Evolutionary conservation across 2,888 invertebrate species (phyloP), one percentile per base, ranked within the genome.

Genomic region (Leptogaster cylindrica): DNA sequence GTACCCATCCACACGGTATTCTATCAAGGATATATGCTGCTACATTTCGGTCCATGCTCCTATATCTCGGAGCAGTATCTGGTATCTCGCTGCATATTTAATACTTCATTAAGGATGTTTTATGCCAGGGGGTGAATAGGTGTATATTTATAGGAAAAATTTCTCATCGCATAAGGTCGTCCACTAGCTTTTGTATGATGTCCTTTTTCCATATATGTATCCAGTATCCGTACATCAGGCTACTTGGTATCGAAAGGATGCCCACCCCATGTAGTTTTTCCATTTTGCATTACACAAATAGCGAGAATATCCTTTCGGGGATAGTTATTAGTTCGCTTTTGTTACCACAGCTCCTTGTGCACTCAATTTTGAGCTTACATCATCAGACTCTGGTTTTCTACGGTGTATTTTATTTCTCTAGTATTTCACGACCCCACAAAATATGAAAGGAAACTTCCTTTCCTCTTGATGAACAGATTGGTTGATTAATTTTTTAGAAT

Each of bases 101-200:
- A 65, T 65, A 65, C 65, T 65, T 65, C 65, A 65, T 65, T 65
- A 65, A 52, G 65, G 39, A 65, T 65, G 65, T 41, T 65, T 52
- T 41, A 65, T 65, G 65, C 65, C 18, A 14, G 18, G 20, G 50
- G 65, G 52, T 65, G 52, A 65, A 65, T 52, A 65, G 65, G 65
- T 65, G 65, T 65, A 27, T 65, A 52, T 41, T 64, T 61, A 61
- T 61, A 61, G 61, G 61, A 61, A 61, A 61, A 61, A 61, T 61
- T 61, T 18, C 61, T 61, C 61, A 61, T 61, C 27, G 41, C 27
- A 61, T 25, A 61, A 61, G 61, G 61, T 61, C 61, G 27, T 61
- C 27, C 28, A n/a, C n/a, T 16, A 44, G 41, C 44, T 20, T 61
- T 61, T 61, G 61, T 61, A 44, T 61, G 44, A 61, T 61, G 61